Evolutionary conservation across 2,797 vertebrate genomes (phyloP), one percentile per base, ranked within the genome.

Genomic region (Microhierax caerulescens): DNA sequence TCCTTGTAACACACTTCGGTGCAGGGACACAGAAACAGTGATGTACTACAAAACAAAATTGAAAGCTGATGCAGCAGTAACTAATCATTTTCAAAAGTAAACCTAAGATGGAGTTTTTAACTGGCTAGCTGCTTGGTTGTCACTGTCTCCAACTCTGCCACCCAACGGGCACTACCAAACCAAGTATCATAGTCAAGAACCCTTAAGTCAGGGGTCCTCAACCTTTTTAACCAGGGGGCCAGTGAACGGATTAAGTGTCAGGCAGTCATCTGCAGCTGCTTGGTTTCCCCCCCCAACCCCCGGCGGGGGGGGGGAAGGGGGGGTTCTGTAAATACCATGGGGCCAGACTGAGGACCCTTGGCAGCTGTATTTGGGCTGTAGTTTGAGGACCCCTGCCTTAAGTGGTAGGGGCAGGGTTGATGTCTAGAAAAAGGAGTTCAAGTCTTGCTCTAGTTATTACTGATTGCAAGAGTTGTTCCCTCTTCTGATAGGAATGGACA

Each of bases 361-460:
- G n/a, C n/a, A n/a, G n/a, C n/a, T n/a, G n/a, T n/a, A n/a, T n/a
- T n/a, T n/a, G n/a, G n/a, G n/a, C n/a, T n/a, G n/a, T n/a, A n/a
- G n/a, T n/a, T n/a, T n/a, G n/a, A n/a, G n/a, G n/a, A n/a, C n/a
- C n/a, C n/a, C n/a, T n/a, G n/a, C 2, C 21, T 64, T 30, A 32
- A 1, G 2, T 15, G 28, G 25, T 23, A 69, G 20, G 36, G 15
- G 10, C 27, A 82, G 1, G 1, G 45, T 1, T 80, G 18, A 69
- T 34, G 16, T 37, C 37, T 45, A 73, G 47, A 32, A 85, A 76
- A 89, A 43, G 21, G 27, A 93, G 27, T 22, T 89, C 36, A 41
- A 41, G 34, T 50, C 56, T 67, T 47, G 10, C n/a, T 61, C 39
- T 25, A 56, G 39, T 27, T 81, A 32, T 18, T 73, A 47, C 11